Base-by-base conservation (phyloP, 2,888 invertebrate genomes). In the Acanthosoma haemorrhoidale region DNA sequence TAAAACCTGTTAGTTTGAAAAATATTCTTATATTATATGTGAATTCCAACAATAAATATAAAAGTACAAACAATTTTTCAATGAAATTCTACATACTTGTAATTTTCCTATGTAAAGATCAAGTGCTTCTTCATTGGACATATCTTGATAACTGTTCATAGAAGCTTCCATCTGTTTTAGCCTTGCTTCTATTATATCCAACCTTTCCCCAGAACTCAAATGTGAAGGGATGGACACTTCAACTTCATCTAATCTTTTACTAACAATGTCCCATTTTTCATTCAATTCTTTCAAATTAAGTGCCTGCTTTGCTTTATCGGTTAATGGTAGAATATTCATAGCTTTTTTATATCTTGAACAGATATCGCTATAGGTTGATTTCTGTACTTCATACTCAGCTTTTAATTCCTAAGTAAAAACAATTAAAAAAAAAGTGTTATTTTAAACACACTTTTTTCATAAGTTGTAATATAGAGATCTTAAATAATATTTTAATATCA, bases 381-480 rank as follows among this genome's bases (percentile, higher is more conserved):
- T 91, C 78, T 92, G 86, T 25, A 92, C 86, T 82, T 92, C 92
- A 76, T 91, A 90, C 76, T 92, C 91, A 0, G 92, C 93, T 79
- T 92, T 92, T 58, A 93, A 80, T 80, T 93, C 93, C 86, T 86
- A 75, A 0, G 76, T 76, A 59, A 39, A 21, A 66, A 25, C 70
- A 43, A 68, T 25, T 70, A 71, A 29, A 34, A 51, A 21, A 51
- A 38, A 15, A 57, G n/a, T n/a, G n/a, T n/a, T n/a, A n/a, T n/a
- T n/a, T n/a, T n/a, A n/a, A n/a, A n/a, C n/a, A n/a, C n/a, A n/a
- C n/a, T n/a, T n/a, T n/a, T n/a, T n/a, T n/a, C n/a, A n/a, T n/a
- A n/a, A n/a, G n/a, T n/a, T n/a, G n/a, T n/a, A n/a, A n/a, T n/a
- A n/a, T n/a, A n/a, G n/a, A n/a, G n/a, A n/a, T n/a, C n/a, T n/a